A percentile compares a stretch with the other conserved stretches of the same genome.
Evolutionary conservation across 2,797 vertebrate species (phyloP).

Genomic region (Pangasius mekongensis): DNA sequence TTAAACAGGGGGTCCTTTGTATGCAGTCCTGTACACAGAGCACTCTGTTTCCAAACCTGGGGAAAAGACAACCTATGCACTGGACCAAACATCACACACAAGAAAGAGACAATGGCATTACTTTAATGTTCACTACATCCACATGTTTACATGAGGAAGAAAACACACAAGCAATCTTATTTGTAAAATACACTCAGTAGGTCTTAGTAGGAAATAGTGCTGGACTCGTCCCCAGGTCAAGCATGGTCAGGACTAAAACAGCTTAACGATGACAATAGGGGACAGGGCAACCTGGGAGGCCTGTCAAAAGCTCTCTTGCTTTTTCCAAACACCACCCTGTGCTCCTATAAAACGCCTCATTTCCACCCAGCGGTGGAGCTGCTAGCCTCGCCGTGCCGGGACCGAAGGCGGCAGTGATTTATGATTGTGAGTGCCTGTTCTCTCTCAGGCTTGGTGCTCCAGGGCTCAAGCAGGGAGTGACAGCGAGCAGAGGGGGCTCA

Average conservation of each 20-base stretch:
- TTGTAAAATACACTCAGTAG: conserved; percentile 39
- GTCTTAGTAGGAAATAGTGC: conserved; percentile 28
- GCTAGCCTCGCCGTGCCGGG: conserved; percentile 64
- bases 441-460: conserved; percentile 70
- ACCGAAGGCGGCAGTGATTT: conserved; percentile 67
- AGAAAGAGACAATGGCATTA: conserved; percentile 46
- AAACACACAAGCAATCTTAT: conserved; percentile 26
- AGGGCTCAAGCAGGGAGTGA: conserved; percentile 63
- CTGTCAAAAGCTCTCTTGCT: conserved; percentile 65
- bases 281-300: conserved; percentile 55
- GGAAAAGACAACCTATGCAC: conserved; percentile 52
- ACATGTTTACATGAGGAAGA: conserved; percentile 54
- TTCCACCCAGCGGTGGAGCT: conserved; percentile 74
- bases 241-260: not conserved
- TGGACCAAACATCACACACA: conserved; percentile 44
- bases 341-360: conserved; percentile 78
- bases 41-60: conserved; percentile 62
- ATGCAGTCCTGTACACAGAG: conserved; percentile 58
- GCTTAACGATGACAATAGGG: conserved; percentile 60
- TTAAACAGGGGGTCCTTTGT: conserved; percentile 69
- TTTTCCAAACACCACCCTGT: conserved; percentile 69
- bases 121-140: conserved; percentile 56
- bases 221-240: conserved; percentile 14
- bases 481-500: conserved; percentile 73
- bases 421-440: conserved; percentile 72